Percentiles rank a stretch among this genome's conserved stretches.
Conservation (phyloP, 1,140 invertebrate genomes). For the Drosophila sechellia region DNA sequence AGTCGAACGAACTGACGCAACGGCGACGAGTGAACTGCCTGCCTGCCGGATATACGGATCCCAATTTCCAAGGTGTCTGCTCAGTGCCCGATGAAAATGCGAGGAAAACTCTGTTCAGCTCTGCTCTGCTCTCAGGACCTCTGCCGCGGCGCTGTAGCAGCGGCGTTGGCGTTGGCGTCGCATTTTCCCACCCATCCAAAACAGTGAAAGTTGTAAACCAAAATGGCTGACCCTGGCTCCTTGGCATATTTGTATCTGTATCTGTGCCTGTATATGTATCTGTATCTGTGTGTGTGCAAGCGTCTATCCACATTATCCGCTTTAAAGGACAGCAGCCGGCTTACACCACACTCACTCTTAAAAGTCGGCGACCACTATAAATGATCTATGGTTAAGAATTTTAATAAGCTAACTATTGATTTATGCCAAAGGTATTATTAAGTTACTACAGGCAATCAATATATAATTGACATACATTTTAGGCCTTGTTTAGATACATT, state of each 20-base stretch:
- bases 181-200: constrained; percentile 50
- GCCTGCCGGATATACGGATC: constrained; percentile 58
- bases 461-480: too few species aligned
- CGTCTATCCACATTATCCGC: constrained; percentile 59
- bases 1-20: constrained; percentile 77
- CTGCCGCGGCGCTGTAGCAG: constrained; percentile 11
- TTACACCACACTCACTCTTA: constrained; percentile 47
- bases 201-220: constrained; percentile 69
- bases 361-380: not conserved
- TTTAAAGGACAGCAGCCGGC: constrained; percentile 28
- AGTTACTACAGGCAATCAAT: too few species aligned
- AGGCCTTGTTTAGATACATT: too few species aligned
- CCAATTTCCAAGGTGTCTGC: constrained; percentile 60
- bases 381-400: not conserved
- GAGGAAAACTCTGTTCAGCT: constrained; percentile 56
- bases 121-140: not conserved
- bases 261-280: constrained; percentile 27
- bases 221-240: constrained; percentile 53
- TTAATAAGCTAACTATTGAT: too few species aligned
- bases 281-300: constrained; percentile 24
- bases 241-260: constrained; percentile 5
- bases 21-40: constrained; percentile 77
- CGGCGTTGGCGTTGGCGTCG: constrained; percentile 8
- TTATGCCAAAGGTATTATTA: too few species aligned
- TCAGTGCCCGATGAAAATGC: constrained; percentile 67